Percentiles rank a stretch among this genome's conserved stretches.
Evolutionary conservation across 2,888 invertebrate genomes (phyloP).

Genomic region (Neoascia interrupta): DNA sequence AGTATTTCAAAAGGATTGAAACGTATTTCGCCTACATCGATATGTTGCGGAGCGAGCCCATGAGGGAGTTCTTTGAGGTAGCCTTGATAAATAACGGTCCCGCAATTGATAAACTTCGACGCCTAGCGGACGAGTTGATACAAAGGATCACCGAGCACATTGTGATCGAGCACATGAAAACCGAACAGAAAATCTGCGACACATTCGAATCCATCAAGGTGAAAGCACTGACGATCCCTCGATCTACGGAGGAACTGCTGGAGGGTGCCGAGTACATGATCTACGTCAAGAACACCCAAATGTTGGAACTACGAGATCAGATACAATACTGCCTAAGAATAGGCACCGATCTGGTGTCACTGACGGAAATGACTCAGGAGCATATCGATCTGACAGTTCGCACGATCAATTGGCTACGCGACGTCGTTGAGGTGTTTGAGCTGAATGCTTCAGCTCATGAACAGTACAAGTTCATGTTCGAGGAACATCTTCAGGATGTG

Average conservation of each 20-base stretch:
- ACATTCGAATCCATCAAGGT: slow-evolving; percentile 87
- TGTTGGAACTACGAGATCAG: slow-evolving; percentile 85
- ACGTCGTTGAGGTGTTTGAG: slow-evolving; percentile 90
- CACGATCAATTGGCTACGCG: slow-evolving; percentile 90
- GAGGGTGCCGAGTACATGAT: slow-evolving; percentile 90
- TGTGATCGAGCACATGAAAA: slow-evolving; percentile 83
- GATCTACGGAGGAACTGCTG: slow-evolving; percentile 89
- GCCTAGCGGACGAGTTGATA: slow-evolving; percentile 82
- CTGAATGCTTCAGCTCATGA: slow-evolving; percentile 89
- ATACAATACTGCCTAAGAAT: slow-evolving; percentile 84
- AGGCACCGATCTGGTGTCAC: slow-evolving; percentile 87
- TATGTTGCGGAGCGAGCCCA: slow-evolving; percentile 83
- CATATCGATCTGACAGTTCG: slow-evolving; percentile 90
- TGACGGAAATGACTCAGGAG: slow-evolving; percentile 86
- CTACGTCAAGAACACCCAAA: slow-evolving; percentile 86
- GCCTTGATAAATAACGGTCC: slow-evolving; percentile 83
- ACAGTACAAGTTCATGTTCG: slow-evolving; percentile 90
- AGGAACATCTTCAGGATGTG: slow-evolving; percentile 87
- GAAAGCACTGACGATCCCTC: slow-evolving; percentile 86
- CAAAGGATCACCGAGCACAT: slow-evolving; percentile 84
- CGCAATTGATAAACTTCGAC: slow-evolving; percentile 83
- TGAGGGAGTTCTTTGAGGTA: slow-evolving; percentile 85
- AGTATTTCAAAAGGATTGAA: slow-evolving; percentile 83
- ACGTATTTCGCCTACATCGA: slow-evolving; percentile 83
- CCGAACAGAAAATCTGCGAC: slow-evolving; percentile 85